Evolutionary conservation across 1,140 invertebrate species (phyloP).

Genomic region (Lordiphosa mommai): DNA sequence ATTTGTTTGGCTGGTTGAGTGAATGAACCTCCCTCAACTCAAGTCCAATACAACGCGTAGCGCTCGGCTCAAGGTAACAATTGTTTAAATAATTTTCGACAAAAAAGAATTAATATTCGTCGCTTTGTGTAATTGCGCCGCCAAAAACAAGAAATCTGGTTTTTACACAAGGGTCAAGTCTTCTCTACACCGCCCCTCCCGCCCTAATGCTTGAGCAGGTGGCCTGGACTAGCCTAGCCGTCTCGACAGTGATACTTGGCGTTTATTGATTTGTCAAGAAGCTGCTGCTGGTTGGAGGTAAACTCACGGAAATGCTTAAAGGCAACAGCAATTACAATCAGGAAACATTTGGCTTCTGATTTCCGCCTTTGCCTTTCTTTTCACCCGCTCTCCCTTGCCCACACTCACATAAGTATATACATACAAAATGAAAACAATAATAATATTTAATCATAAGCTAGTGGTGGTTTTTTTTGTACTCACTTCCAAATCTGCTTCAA

Average conservation of each 20-base stretch:
- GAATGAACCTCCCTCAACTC: conserved; percentile 73
- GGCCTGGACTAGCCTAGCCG: background rate
- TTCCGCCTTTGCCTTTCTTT: conserved; percentile 73
- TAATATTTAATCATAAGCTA: conserved; percentile 6
- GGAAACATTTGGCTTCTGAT: conserved; percentile 34
- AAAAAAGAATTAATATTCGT: conserved; percentile 42
- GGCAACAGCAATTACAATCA: conserved; percentile 37
- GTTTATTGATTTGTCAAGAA: conserved; percentile 71
- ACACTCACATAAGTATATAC: background rate
- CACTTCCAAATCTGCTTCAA: conserved; percentile 35
- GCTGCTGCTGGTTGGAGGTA: conserved; percentile 23
- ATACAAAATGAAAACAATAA: conserved; percentile 1
- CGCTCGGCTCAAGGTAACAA: conserved; percentile 60
- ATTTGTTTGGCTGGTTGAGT: conserved; percentile 31
- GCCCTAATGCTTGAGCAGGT: background rate
- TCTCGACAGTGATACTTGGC: conserved; percentile 25
- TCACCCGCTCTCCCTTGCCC: background rate
- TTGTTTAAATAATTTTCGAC: conserved; percentile 61
- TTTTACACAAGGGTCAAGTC: conserved; percentile 15
- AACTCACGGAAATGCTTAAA: conserved; percentile 41
- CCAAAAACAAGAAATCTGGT: conserved; percentile 12
- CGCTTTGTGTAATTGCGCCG: conserved; percentile 45
- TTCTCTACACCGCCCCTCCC: background rate
- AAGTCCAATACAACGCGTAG: conserved; percentile 18
- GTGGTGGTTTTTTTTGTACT: conserved; percentile 26